A percentile compares a stretch with the other conserved stretches of the same genome.
Conservation (phyloP, 2,113 vertebrate species). For the Mionectes macconnelli region DNA sequence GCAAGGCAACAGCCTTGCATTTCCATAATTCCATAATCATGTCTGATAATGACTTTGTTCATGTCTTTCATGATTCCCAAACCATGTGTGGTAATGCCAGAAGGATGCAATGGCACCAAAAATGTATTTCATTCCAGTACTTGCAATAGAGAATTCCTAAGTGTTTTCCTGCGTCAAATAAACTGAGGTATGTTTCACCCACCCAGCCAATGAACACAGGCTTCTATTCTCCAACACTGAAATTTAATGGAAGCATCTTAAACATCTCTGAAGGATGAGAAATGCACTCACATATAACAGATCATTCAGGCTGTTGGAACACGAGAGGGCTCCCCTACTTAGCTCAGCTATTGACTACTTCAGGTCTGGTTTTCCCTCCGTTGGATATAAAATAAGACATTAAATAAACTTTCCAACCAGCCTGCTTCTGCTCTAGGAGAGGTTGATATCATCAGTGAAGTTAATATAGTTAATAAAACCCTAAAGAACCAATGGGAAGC, state of each 20-base stretch:
- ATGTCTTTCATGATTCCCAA: not conserved
- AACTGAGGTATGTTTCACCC: not conserved
- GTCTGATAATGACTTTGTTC: not conserved
- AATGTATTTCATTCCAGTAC: not conserved
- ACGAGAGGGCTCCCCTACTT: not conserved
- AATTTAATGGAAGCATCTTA: not conserved
- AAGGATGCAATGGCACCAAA: not conserved
- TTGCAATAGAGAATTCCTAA: not conserved
- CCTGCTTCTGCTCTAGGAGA: not conserved
- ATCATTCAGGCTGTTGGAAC: not conserved
- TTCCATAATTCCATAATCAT: not conserved
- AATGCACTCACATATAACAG: not conserved
- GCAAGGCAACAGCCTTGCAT: not conserved
- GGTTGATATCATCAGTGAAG: not conserved
- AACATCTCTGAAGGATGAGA: not conserved
- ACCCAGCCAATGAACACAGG: not conserved
- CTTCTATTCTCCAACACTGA: not conserved
- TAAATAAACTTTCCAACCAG: constrained; percentile 33
- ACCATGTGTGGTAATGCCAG: not conserved
- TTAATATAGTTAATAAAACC: not conserved
- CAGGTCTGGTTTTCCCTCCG: not conserved
- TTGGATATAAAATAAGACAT: constrained; percentile 48
- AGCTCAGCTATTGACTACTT: constrained; percentile 2
- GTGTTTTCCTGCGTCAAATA: not conserved
- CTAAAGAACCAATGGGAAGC: not conserved